These are phyloP conservation scores for Poeciliopsis paucimaculata DNA, from an alignment of 2,797 vertebrate genomes.

Conservation along the genomic window DNA sequence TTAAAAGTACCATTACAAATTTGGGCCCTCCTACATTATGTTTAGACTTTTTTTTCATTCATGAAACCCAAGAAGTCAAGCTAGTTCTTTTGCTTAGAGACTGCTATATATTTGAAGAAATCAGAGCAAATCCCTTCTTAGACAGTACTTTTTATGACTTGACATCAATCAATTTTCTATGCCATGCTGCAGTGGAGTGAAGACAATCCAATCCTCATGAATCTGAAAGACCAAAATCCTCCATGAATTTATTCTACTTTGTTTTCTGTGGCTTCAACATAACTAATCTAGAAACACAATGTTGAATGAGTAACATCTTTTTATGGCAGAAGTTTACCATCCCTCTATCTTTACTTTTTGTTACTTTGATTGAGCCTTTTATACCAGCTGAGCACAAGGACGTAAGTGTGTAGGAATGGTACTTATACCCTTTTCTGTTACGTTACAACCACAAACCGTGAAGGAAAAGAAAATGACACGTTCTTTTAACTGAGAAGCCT, in stretches of 20 bases:
- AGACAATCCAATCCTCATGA: slow-evolving; percentile 76
- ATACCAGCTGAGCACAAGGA: neutral
- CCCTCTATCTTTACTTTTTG: neutral
- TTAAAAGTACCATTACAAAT: slow-evolving; percentile 18
- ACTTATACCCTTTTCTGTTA: neutral
- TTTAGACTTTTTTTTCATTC: slow-evolving; percentile 32
- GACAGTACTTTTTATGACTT: slow-evolving; percentile 55
- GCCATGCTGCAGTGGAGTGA: slow-evolving; percentile 65
- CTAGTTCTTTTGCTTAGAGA: slow-evolving; percentile 43
- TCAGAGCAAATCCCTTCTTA: slow-evolving; percentile 43
- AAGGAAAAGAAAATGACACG: neutral
- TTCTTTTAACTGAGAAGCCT: neutral
- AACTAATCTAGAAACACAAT: slow-evolving; percentile 45
- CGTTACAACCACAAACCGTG: neutral
- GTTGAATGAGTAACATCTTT: slow-evolving; percentile 20
- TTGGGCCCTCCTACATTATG: slow-evolving; percentile 18
- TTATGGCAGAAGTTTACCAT: slow-evolving; percentile 28
- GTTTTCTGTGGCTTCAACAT: slow-evolving; percentile 31
- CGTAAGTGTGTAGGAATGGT: neutral
- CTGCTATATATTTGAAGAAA: slow-evolving; percentile 40
- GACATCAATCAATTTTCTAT: slow-evolving; percentile 72
- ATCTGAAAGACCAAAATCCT: slow-evolving; percentile 70
- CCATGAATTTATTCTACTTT: slow-evolving; percentile 24
- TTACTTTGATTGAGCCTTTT: neutral
- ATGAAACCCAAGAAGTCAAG: slow-evolving; percentile 29